phyloP scores from a whole-genome alignment of 2,888 invertebrate species.

The Dicranocentrus wangi region DNA sequence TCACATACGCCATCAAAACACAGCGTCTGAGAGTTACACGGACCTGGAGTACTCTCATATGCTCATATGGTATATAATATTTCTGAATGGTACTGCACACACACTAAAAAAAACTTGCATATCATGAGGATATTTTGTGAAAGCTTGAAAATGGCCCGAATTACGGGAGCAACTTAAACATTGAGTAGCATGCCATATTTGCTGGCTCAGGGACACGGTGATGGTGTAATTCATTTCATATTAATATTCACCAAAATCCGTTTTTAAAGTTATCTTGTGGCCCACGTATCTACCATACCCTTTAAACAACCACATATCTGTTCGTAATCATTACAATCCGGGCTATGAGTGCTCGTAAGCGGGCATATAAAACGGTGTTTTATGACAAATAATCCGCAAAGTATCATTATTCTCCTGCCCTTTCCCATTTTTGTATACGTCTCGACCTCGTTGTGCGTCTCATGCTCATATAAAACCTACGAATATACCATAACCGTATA shows the following conservation, averaged over 20 bases:
- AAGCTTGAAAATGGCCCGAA: not conserved
- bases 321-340: constrained; percentile 50
- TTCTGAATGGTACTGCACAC: too few species aligned
- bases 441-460: too few species aligned
- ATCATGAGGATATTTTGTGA: not conserved
- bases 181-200: not conserved
- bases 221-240: constrained; percentile 26
- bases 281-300: not conserved
- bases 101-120: not conserved
- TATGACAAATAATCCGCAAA: constrained; percentile 56
- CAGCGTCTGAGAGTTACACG: too few species aligned
- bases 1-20: too few species aligned
- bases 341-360: constrained; percentile 49
- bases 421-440: constrained; percentile 47
- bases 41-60: too few species aligned
- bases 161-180: not conserved
- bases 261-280: constrained; percentile 7
- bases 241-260: constrained; percentile 37
- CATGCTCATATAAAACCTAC: too few species aligned
- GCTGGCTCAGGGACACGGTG: not conserved
- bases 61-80: too few species aligned
- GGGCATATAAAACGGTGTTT: constrained; percentile 54
- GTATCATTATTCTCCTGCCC: constrained; percentile 52
- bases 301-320: constrained; percentile 1
- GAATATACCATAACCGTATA: too few species aligned